Evolutionary conservation across 2,797 vertebrate genomes (phyloP).

Genomic region (Microctenopoma stevenorrisi): DNA sequence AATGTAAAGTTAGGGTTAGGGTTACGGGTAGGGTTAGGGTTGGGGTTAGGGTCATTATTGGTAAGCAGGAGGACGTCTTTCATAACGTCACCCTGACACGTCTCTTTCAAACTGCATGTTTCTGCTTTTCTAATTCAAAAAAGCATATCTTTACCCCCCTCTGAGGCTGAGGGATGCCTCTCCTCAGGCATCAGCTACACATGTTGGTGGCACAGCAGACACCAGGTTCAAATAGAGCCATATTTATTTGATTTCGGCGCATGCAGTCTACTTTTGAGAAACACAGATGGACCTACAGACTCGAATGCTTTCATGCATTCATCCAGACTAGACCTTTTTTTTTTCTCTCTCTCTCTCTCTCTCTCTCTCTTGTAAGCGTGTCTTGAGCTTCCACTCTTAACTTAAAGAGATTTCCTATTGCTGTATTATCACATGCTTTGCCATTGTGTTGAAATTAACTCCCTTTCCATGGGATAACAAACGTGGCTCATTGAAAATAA

Average conservation of each 20-base stretch:
- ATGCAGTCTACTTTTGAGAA: constrained; percentile 7
- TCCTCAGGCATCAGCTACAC: constrained; percentile 29
- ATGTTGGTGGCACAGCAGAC: constrained; percentile 34
- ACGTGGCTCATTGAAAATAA: constrained; percentile 61
- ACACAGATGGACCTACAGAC: constrained; percentile 24
- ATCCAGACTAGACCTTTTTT: constrained; percentile 13
- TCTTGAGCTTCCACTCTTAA: constrained; percentile 21
- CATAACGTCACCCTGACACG: not conserved
- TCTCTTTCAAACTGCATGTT: not conserved
- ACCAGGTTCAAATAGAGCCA: constrained; percentile 32
- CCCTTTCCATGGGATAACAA: constrained; percentile 57
- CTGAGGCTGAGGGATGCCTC: constrained; percentile 28
- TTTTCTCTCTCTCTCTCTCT: not conserved
- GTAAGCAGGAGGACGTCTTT: not conserved
- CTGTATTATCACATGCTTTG: constrained; percentile 6
- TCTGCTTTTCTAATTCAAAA: constrained; percentile 1
- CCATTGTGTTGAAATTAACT: constrained; percentile 70
- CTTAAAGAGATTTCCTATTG: constrained; percentile 57
- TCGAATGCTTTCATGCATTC: not conserved
- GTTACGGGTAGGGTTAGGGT: no score
- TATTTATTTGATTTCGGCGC: constrained; percentile 36
- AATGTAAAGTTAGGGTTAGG: no score
- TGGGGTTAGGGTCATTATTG: not conserved
- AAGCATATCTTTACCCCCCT: constrained; percentile 11
- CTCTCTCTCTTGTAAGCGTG: not conserved